Evolutionary conservation across 2,113 vertebrate genomes (phyloP), one percentile per base, ranked within the genome.

Genomic region (Muscicapa adusta): DNA sequence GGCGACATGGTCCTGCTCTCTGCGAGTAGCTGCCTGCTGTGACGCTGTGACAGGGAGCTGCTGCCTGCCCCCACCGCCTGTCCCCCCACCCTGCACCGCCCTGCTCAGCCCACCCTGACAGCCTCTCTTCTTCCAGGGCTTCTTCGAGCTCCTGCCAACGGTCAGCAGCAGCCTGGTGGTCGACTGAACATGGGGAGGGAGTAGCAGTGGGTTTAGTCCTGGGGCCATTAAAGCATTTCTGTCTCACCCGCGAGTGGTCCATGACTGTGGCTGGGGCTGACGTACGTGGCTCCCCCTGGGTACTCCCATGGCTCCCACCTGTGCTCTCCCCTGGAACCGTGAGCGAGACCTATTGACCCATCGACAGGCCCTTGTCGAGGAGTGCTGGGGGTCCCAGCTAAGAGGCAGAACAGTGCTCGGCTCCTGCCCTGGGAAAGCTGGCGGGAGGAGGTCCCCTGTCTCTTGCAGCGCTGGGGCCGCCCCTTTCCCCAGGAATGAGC

Each of bases 71-170:
- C 42, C 28, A 1, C 34, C 25, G 45, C 83, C 45, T 34, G n/a
- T 19, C 13, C 36, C n/a, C 12, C 28, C 14, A 8, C 53, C 43
- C n/a, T 0, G 0, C 25, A 1, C 68, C 1, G 2, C n/a, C 47
- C 65, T 61, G 13, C 42, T 57, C 1, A 0, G n/a, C 56, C 22
- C 22, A 10, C 48, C 51, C 80, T 60, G 20, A 93, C 3, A 4
- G 24, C 56, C 42, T 68, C 6, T 94, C 61, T 81, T 87, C 8
- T 94, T 97, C 31, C 97, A 99, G 99, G 99, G 97, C n/a, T 99
- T 99, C 98, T 99, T 99, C 47, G 98, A 99, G 96, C 95, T 98
- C 82, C 99, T 98, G 82, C 99, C 99, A 0, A 25, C 85, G 0
- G 97, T 99, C 91, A 98, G 98, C 96, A 97, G 91, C 74, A 95